Percentiles rank a stretch among this genome's conserved stretches.
Evolutionary conservation across 2,888 invertebrate genomes (phyloP).

Genomic region (Anarsia innoxiella): DNA sequence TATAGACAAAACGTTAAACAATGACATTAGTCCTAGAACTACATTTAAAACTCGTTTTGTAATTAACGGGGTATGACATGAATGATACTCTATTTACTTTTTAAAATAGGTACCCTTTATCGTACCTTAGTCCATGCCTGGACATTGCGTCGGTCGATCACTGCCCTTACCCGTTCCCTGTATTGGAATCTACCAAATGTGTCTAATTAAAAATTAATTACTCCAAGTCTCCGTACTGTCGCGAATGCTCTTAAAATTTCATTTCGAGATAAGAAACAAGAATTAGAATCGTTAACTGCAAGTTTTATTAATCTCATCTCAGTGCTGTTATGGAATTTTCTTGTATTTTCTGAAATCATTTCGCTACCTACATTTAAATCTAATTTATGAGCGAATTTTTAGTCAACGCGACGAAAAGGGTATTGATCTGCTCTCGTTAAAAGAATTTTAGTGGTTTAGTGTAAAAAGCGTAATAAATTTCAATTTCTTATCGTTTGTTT

Average conservation of each 20-base stretch:
- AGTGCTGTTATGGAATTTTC: not conserved
- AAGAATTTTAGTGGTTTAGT: too few species aligned
- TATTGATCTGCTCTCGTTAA: too few species aligned
- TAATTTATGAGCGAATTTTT: not conserved
- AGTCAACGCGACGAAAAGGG: too few species aligned
- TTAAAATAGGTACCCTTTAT: too few species aligned
- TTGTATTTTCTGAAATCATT: not conserved
- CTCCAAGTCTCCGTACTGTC: slow-evolving; percentile 27
- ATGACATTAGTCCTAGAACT: too few species aligned
- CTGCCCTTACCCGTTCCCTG: slow-evolving; percentile 29
- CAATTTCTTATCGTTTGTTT: too few species aligned
- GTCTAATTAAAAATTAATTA: slow-evolving; percentile 61
- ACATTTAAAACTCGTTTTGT: too few species aligned
- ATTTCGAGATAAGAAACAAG: slow-evolving; percentile 15
- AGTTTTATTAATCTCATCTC: slow-evolving; percentile 1
- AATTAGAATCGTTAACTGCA: slow-evolving; percentile 6
- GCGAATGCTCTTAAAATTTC: slow-evolving; percentile 16
- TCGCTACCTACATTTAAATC: not conserved
- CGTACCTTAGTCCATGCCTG: not conserved
- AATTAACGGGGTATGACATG: too few species aligned
- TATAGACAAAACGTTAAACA: too few species aligned
- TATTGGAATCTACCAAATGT: slow-evolving; percentile 45
- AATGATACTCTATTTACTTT: too few species aligned
- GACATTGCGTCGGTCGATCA: slow-evolving; percentile 37
- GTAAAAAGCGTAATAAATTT: too few species aligned